These are phyloP conservation scores for Panthera uncia DNA, from an alignment of 2,113 vertebrate genomes.

Conservation along the genomic window DNA sequence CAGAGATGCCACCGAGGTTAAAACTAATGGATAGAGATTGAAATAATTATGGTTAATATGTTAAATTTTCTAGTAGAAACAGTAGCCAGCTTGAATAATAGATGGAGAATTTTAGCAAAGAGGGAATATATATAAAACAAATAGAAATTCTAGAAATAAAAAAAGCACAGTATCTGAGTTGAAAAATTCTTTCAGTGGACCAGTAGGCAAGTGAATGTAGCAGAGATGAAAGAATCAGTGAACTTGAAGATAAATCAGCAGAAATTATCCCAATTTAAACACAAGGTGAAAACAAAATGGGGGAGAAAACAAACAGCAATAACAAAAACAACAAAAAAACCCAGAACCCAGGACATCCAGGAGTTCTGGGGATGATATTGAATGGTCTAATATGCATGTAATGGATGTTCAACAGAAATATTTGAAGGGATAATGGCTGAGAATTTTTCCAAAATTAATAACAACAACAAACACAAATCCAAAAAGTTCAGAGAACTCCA, in stretches of 20 bases:
- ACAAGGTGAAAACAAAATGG: background rate
- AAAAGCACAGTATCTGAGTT: background rate
- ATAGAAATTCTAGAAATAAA: background rate
- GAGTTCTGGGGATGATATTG: background rate
- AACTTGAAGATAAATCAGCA: background rate
- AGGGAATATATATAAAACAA: background rate
- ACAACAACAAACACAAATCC: background rate
- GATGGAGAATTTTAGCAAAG: background rate
- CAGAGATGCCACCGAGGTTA: background rate
- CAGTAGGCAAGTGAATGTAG: background rate
- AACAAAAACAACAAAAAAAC: background rate
- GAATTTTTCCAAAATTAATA: background rate
- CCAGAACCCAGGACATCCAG: background rate
- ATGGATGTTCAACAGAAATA: background rate
- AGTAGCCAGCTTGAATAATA: background rate
- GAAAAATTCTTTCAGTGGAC: background rate
- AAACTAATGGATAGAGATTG: background rate
- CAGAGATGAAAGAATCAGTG: background rate
- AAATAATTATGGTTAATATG: background rate
- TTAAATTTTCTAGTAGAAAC: background rate
- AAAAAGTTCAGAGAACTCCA: background rate
- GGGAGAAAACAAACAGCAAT: background rate
- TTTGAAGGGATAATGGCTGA: background rate
- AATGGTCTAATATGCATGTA: background rate
- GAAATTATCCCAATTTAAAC: background rate